Percentiles rank a stretch among this genome's conserved stretches.
These are phyloP conservation scores for Eremophila alpestris DNA, from an alignment of 2,797 vertebrate genomes.

Conservation along the genomic window DNA sequence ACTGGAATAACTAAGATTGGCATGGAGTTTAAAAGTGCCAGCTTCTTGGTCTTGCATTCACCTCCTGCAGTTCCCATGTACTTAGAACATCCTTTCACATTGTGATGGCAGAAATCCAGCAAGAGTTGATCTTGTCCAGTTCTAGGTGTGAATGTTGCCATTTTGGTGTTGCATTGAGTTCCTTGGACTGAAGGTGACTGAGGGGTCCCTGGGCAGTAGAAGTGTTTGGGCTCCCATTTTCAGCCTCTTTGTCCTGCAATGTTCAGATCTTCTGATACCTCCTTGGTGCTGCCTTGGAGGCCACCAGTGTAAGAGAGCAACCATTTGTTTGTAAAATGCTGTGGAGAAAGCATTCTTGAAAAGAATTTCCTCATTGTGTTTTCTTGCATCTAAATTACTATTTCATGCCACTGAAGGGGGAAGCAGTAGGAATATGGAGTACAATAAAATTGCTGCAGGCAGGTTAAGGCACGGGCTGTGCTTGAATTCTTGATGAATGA, in stretches of 20 bases:
- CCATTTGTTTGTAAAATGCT: not conserved
- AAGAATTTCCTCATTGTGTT: not conserved
- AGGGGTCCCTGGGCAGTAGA: not conserved
- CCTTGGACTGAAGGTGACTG: not conserved
- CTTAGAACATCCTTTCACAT: not conserved
- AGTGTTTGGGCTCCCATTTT: not conserved
- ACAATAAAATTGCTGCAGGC: not conserved
- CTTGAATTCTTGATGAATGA: not conserved
- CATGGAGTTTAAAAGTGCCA: not conserved
- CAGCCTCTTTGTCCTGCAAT: not conserved
- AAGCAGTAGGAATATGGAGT: not conserved
- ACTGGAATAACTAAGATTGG: not conserved
- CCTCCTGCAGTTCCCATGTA: not conserved
- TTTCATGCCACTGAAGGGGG: fast-evolving
- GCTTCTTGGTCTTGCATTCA: not conserved
- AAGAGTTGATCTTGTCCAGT: not conserved
- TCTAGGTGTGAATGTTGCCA: not conserved
- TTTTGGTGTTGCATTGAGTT: not conserved
- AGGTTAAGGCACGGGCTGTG: not conserved
- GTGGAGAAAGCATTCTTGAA: not conserved
- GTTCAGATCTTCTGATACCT: not conserved
- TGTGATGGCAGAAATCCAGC: not conserved
- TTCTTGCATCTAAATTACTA: not conserved
- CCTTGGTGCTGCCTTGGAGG: not conserved
- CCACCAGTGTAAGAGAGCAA: not conserved